These are phyloP conservation scores for Mormoops blainvillei DNA, from an alignment of 2,113 vertebrate genomes.

Conservation along the genomic window DNA sequence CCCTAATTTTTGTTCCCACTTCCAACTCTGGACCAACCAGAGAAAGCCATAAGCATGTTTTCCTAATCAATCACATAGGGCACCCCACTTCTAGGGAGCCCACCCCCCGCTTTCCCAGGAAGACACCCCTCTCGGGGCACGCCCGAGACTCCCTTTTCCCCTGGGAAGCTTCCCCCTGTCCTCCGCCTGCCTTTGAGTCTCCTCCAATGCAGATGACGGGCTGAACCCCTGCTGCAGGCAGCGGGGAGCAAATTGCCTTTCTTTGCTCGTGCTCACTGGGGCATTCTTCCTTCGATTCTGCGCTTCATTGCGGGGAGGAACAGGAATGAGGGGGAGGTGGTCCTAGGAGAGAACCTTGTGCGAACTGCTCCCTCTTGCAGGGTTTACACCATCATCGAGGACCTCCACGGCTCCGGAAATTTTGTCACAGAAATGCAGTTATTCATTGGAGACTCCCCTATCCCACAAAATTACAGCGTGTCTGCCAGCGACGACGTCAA, in stretches of 20 bases:
- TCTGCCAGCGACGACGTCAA: slow-evolving; percentile 83
- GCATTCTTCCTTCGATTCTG: fast-evolving
- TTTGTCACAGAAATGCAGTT: slow-evolving; percentile 87
- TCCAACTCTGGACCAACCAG: neutral
- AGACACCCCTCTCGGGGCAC: neutral
- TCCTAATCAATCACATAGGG: neutral
- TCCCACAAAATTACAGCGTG: slow-evolving; percentile 85
- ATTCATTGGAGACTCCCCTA: slow-evolving; percentile 81
- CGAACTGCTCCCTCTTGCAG: slow-evolving; percentile 68
- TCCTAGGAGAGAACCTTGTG: neutral
- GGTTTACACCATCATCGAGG: slow-evolving; percentile 80
- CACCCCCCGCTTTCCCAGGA: too few species aligned
- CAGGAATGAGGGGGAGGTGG: fast-evolving
- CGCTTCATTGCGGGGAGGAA: neutral
- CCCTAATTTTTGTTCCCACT: neutral
- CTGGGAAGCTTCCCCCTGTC: neutral
- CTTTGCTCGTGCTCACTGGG: fast-evolving
- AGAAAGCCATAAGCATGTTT: neutral
- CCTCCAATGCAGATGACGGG: fast-evolving
- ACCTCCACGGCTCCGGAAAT: slow-evolving; percentile 81
- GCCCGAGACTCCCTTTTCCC: fast-evolving
- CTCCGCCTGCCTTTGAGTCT: neutral
- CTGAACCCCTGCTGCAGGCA: fast-evolving
- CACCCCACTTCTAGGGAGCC: neutral
- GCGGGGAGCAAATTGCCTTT: fast-evolving